phyloP scores from a whole-genome alignment of 2,888 invertebrate species.

The Drosophila niveifrons region DNA sequence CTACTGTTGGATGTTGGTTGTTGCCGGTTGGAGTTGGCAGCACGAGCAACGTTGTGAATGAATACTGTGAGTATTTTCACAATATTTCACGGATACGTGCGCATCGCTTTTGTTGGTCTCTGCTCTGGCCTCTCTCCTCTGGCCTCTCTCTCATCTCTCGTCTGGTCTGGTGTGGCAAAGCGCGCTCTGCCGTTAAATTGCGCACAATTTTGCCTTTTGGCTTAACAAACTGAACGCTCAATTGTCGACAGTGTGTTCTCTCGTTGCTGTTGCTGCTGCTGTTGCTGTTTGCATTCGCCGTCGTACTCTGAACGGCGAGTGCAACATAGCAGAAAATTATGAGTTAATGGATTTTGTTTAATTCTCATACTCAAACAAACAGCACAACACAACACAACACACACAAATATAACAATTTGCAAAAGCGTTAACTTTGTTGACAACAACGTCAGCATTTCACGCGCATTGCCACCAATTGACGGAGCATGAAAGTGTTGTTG shows the following conservation, averaged over 20 bases:
- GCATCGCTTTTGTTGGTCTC: constrained; percentile 45
- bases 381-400: constrained; percentile 11
- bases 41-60: not conserved
- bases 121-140: constrained; percentile 15
- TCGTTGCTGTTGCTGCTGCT: constrained; percentile 42
- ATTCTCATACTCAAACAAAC: constrained; percentile 38
- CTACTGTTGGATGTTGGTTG: constrained; percentile 28
- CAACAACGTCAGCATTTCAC: constrained; percentile 38
- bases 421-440: constrained; percentile 56
- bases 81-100: constrained; percentile 82
- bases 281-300: constrained; percentile 53
- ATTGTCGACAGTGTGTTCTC: constrained; percentile 47
- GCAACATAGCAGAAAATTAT: constrained; percentile 80
- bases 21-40: constrained; percentile 30
- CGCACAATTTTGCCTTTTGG: constrained; percentile 76
- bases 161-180: constrained; percentile 58
- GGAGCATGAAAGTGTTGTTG: constrained; percentile 77
- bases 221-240: constrained; percentile 80
- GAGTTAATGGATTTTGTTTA: constrained; percentile 80
- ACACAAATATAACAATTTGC: constrained; percentile 55
- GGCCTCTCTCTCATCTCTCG: constrained; percentile 8
- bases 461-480: constrained; percentile 49
- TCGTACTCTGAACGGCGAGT: too few relatives aligned
- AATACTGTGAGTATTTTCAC: constrained; percentile 67
- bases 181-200: constrained; percentile 79